phyloP scores from a whole-genome alignment of 2,113 vertebrate species.

The Ailurus styani region DNA sequence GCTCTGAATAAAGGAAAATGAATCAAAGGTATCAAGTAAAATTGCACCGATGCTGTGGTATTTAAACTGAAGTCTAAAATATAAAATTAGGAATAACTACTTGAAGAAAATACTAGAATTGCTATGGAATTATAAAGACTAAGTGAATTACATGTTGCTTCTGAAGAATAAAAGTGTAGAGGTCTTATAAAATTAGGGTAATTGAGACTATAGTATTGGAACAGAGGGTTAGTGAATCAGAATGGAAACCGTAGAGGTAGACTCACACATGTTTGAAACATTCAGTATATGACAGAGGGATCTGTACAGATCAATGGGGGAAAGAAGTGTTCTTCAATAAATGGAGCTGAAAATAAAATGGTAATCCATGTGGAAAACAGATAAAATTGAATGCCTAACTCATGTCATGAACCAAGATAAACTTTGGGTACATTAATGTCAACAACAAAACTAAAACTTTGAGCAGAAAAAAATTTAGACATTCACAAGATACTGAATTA shows the following conservation, averaged over 20 bases:
- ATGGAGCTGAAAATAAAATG: background rate
- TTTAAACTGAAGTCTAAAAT: background rate
- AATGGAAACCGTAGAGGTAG: background rate
- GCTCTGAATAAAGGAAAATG: background rate
- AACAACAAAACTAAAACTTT: background rate
- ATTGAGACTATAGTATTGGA: background rate
- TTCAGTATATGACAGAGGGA: background rate
- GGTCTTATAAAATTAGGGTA: background rate
- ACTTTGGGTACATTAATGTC: background rate
- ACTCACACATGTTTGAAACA: background rate
- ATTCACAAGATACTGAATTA: background rate
- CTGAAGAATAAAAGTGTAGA: background rate
- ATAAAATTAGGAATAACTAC: background rate
- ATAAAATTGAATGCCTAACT: background rate
- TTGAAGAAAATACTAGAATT: background rate
- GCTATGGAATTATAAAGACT: background rate
- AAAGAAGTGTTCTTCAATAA: background rate
- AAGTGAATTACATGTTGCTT: background rate
- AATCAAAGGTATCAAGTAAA: background rate
- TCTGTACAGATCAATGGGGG: background rate
- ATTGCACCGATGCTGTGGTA: background rate
- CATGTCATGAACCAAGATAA: background rate
- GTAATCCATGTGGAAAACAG: background rate
- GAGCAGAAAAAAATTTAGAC: background rate
- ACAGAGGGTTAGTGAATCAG: background rate